Evolutionary conservation across 2,113 vertebrate genomes (phyloP), one percentile per base, ranked within the genome.

Genomic region (Salvelinus alpinus): DNA sequence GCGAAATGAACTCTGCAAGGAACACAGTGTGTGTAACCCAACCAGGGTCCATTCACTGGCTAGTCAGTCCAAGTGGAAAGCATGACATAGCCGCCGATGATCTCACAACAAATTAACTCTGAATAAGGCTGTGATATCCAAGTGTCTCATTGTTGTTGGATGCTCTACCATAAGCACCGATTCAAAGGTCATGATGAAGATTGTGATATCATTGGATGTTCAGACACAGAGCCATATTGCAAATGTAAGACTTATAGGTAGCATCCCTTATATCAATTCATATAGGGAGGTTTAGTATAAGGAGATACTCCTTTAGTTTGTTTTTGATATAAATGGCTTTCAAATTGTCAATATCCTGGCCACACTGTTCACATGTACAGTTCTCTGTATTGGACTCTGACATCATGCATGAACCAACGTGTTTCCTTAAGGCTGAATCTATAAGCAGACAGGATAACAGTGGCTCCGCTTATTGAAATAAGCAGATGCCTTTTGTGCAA

Each of bases 341-440:
- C 85, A 91, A 90, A 91, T 13, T 62, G 83, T 89, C 87, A 54
- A 83, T 88, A 88, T 54, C 84, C 87, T 83, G 86, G 88, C 89
- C 90, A 91, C 88, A 91, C 88, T 91, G 88, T 85, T 91, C 60
- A 22, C 22, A 27, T 38, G 38, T 38, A 38, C 38, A 38, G 64
- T 65, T 24, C 25, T 27, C 64, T 65, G 64, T 7, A 12, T 9
- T 9, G 16, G 60, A 24, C 5, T 25, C 13, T 66, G 11, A 78
- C 68, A 68, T 29, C 12, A n/a, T 27, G 7, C 22, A n/a, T 27
- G 64, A 16, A 44, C 64, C 24, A n/a, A 14, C 11, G 8, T 66
- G 25, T 66, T 65, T 22, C 22, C 29, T 65, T 65, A 65, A 24
- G 64, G 38, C 13, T 66, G 25, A 29, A 64, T 22, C 24, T 9